Base-by-base conservation (phyloP, 2,888 invertebrate species). In the Lymantria monacha region DNA sequence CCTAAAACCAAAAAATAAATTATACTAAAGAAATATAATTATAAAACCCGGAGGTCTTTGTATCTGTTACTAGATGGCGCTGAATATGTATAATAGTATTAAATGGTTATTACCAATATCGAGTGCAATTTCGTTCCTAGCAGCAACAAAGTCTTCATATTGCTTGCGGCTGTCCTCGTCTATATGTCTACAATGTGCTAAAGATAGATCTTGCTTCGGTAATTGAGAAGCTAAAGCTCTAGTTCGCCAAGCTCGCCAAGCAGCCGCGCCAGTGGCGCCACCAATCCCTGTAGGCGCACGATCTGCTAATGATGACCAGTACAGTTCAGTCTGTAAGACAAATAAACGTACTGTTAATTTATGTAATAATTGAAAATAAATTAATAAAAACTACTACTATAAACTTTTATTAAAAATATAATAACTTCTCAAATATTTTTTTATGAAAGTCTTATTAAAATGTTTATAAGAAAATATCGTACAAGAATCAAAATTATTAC, bases 91-190 rank as follows among this genome's bases (percentile, higher is more conserved):
- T 2, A 22, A 22, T 22, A 22, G 5, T 22, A 30, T 7, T n/a
- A 10, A 48, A 13, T 22, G 37, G 5, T 46, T 81, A 78, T 74
- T 81, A 85, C 97, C 99, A 76, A 99, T 97, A 84, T 99, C 99
- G 76, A 99, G 93, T 40, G 98, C 98, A 70, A 98, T 96, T 91
- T 98, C 98, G 85, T 99, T 99, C 48, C 99, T 93, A 49, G 97
- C 96, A 46, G 97, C 95, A 67, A 98, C 95, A 85, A 99, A 99
- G 85, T 98, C 98, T 87, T 98, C 96, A 82, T 96, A 99, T 72
- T 96, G 95, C 63, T 94, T 94, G 74, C 94, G 93, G 77, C 96
- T 94, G 73, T 94, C 93, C 13, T 95, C 92, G 61, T 96, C 96
- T 53, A 99, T 93, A 81, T 97, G 96, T 76, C 95, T 94, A 86